Evolutionary conservation across 2,113 vertebrate genomes (phyloP).

Genomic region (Triplophysa tibetana): DNA sequence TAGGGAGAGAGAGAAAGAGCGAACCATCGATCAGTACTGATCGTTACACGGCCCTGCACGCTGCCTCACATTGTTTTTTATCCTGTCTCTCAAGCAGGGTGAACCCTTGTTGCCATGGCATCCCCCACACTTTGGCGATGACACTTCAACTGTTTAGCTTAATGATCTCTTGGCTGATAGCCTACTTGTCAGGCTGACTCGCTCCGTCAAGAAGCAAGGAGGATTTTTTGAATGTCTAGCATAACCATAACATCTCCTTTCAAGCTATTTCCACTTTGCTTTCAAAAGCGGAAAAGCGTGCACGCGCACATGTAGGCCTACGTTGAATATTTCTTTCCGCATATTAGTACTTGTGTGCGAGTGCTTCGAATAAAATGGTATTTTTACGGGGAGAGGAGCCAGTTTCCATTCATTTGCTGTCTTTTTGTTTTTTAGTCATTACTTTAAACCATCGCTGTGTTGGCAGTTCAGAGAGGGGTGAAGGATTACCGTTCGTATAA

Average conservation of each 20-base stretch:
- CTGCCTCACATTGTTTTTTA: slow-evolving; percentile 76
- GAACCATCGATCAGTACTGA: slow-evolving; percentile 74
- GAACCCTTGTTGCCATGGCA: slow-evolving; percentile 79
- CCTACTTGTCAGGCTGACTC: slow-evolving; percentile 77
- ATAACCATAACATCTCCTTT: slow-evolving; percentile 44
- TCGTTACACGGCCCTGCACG: slow-evolving; percentile 69
- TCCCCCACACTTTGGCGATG: slow-evolving; percentile 72
- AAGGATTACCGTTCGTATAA: slow-evolving; percentile 77
- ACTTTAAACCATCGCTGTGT: slow-evolving; percentile 71
- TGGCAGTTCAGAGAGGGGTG: slow-evolving; percentile 68
- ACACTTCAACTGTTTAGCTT: slow-evolving; percentile 80
- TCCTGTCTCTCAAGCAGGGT: slow-evolving; percentile 73
- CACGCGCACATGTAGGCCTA: neutral
- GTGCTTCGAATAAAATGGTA: slow-evolving; percentile 53
- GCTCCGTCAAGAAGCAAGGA: slow-evolving; percentile 69
- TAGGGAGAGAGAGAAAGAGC: slow-evolving; percentile 40
- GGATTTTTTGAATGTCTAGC: slow-evolving; percentile 49
- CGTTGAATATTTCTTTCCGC: slow-evolving; percentile 43
- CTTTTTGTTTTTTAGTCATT: slow-evolving; percentile 70
- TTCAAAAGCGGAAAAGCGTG: slow-evolving; percentile 21
- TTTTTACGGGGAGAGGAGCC: slow-evolving; percentile 58
- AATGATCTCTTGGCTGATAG: slow-evolving; percentile 84
- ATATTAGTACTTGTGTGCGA: slow-evolving; percentile 18
- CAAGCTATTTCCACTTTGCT: slow-evolving; percentile 39
- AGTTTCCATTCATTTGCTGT: slow-evolving; percentile 66